Percentiles rank a stretch among this genome's conserved stretches.
Conservation (phyloP, 2,113 vertebrate species). For the Pleuronectes platessa region DNA sequence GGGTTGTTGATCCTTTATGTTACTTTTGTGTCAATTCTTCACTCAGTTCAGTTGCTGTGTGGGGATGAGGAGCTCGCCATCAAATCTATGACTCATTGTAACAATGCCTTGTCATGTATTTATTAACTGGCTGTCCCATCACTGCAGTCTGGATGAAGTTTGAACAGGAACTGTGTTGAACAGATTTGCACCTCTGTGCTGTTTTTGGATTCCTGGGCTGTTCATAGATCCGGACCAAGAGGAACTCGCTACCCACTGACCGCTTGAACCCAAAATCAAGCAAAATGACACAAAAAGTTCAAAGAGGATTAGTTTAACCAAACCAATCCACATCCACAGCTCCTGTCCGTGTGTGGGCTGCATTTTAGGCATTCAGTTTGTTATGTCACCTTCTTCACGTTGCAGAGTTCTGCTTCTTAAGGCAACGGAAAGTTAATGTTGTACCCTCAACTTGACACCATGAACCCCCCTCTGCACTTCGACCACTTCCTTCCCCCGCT, state of each 20-base stretch:
- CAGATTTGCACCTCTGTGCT: neutral
- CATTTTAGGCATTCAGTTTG: constrained; percentile 14
- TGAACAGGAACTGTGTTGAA: neutral
- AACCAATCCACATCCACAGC: neutral
- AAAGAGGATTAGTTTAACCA: neutral
- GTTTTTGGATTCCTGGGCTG: neutral
- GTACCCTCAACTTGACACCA: constrained; percentile 37
- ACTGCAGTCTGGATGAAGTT: neutral
- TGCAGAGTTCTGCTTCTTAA: constrained; percentile 12
- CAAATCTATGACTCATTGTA: neutral
- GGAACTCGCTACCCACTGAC: neutral
- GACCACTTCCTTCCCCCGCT: constrained; percentile 16
- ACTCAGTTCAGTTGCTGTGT: neutral
- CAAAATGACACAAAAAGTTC: neutral
- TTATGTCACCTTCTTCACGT: constrained; percentile 30
- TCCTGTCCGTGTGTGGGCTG: neutral
- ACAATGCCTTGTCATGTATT: neutral
- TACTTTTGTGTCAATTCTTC: neutral
- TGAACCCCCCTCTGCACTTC: constrained; percentile 10
- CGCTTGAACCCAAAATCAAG: neutral
- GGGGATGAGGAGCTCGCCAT: neutral
- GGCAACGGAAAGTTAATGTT: constrained; percentile 49
- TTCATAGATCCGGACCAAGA: neutral
- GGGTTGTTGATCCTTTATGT: neutral
- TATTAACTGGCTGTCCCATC: neutral